These are phyloP conservation scores for Phyllotreta cruciferae DNA, from an alignment of 2,888 invertebrate genomes.

Conservation along the genomic window DNA sequence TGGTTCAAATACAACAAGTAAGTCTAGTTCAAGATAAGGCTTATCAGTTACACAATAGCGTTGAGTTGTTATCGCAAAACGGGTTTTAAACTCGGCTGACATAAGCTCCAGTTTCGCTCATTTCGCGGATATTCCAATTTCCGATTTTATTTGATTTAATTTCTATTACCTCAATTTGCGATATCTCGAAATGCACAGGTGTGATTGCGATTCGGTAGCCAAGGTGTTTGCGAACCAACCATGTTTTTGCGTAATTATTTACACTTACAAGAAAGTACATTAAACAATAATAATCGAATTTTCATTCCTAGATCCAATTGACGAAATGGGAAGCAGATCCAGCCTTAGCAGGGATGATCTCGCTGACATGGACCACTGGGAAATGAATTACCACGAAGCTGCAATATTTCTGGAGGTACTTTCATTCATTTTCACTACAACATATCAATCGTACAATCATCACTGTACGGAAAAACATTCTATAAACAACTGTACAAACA, in stretches of 20 bases:
- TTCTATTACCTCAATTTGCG: neutral
- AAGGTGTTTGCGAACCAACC: neutral
- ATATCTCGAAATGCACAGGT: slow-evolving; percentile 3
- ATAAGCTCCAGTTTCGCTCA: slow-evolving; percentile 1
- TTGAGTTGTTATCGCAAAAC: neutral
- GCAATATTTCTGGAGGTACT: slow-evolving; percentile 84
- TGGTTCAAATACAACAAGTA: slow-evolving; percentile 70
- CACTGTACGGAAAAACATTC: too few species aligned
- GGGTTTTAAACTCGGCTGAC: neutral
- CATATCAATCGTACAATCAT: neutral
- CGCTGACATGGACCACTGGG: slow-evolving; percentile 73
- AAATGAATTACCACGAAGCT: slow-evolving; percentile 90
- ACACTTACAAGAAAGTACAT: neutral
- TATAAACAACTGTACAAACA: too few species aligned
- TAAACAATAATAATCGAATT: neutral
- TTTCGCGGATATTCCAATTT: neutral
- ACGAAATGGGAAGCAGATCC: slow-evolving; percentile 71
- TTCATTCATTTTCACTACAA: neutral
- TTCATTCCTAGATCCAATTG: slow-evolving; percentile 56
- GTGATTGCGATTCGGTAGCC: slow-evolving; percentile 11
- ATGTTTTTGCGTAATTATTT: slow-evolving; percentile 30
- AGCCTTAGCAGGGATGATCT: slow-evolving; percentile 65
- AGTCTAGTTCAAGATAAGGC: slow-evolving; percentile 50
- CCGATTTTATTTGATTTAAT: slow-evolving; percentile 4
- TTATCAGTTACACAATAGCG: slow-evolving; percentile 23